Base-by-base conservation (phyloP, 1,140 invertebrate genomes). In the Drosophila oshimai region DNA sequence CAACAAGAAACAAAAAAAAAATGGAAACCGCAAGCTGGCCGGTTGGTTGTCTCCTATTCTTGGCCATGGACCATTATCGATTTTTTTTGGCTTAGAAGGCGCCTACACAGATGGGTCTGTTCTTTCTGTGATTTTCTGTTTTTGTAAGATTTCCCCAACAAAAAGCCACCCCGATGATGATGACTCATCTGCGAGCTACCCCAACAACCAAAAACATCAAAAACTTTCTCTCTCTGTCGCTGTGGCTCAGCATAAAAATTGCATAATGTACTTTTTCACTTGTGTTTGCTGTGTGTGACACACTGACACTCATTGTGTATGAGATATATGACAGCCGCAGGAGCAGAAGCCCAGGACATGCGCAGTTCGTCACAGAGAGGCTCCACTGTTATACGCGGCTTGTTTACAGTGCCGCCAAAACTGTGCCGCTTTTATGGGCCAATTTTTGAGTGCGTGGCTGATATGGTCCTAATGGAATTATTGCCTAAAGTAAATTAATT, bases 221-320 rank as follows among this genome's bases (percentile, higher is more conserved):
- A 45, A 20, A 84, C 79, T 84, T 87, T 86, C 80, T 86, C 81
- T 80, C 53, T 70, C 42, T 13, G 57, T 10, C 60, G 55, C 5
- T 20, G 13, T 3, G 28, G 29, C 15, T 15, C 57, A 87, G 67
- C 83, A 86, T 86, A 87, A 81, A 87, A 86, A 87, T 86, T 86
- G 81, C 81, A 86, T 86, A 86, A 86, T 86, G 80, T 53, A 53
- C 39, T 74, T 54, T 68, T 53, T 57, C 20, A 4, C 41, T 17
- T 41, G 51, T 36, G 20, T 18, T 13, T 26, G 22, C 17, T 10
- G 9, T 42, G 17, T 53, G 61, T 86, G 81, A 87, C 81, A 87
- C 81, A 86, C 83, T 86, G 81, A 86, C 81, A 86, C 81, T 86
- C 70, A 70, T 86, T 79, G 65, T 37, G 26, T 24, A 22, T 20